A percentile compares a stretch with the other conserved stretches of the same genome.
Evolutionary conservation across 2,113 vertebrate genomes (phyloP).

Genomic region (Apeltes quadracus): DNA sequence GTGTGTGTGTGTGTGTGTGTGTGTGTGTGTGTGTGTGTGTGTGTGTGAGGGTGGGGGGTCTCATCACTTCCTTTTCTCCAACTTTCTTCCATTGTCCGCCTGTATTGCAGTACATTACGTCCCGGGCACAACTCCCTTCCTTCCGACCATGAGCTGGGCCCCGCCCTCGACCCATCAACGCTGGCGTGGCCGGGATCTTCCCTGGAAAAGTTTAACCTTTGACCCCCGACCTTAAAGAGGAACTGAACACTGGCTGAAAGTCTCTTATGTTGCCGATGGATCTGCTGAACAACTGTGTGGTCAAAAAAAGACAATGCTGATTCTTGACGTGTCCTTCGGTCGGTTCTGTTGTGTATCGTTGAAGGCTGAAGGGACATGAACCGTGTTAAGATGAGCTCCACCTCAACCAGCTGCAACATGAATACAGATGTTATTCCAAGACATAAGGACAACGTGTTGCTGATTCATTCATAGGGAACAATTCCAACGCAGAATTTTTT

Average conservation of each 20-base stretch:
- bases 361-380: too few species aligned
- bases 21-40: slow-evolving; percentile 16
- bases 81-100: slow-evolving; percentile 62
- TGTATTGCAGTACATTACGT: slow-evolving; percentile 48
- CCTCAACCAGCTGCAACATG: neutral
- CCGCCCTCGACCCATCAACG: slow-evolving; percentile 17
- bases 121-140: slow-evolving; percentile 66
- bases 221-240: slow-evolving; percentile 6
- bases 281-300: neutral
- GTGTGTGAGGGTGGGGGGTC: slow-evolving; percentile 3
- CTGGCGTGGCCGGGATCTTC: slow-evolving; percentile 29
- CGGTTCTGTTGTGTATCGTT: neutral
- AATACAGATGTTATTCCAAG: neutral
- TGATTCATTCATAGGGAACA: neutral
- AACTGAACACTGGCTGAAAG: neutral
- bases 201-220: slow-evolving; percentile 21
- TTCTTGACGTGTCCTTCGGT: neutral
- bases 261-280: neutral
- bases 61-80: slow-evolving; percentile 54
- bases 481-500: neutral
- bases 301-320: neutral
- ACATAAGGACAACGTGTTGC: neutral
- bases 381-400: too few species aligned
- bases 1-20: slow-evolving; percentile 23
- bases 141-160: slow-evolving; percentile 29